phyloP scores from a whole-genome alignment of 2,888 invertebrate species.

The Palloptera scutellata region DNA sequence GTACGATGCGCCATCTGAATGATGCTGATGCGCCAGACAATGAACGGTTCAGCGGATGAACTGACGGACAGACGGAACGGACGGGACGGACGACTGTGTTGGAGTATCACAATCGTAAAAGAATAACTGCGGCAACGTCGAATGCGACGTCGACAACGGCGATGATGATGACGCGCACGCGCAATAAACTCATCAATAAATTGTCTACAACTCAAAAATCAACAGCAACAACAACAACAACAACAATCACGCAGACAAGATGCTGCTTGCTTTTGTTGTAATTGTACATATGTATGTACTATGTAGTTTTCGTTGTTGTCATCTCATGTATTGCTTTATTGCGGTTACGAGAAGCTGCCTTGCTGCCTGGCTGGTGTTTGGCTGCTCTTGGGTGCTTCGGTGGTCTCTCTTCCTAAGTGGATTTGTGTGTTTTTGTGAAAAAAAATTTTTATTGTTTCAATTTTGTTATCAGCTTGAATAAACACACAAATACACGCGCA shows the following conservation, averaged over 20 bases:
- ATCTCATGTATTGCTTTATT: neutral
- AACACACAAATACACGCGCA: slow-evolving; percentile 46
- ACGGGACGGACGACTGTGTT: neutral
- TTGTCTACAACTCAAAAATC: slow-evolving; percentile 48
- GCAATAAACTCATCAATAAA: slow-evolving; percentile 64
- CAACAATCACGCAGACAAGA: slow-evolving; percentile 26
- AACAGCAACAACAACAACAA: slow-evolving; percentile 33
- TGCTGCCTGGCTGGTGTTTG: slow-evolving; percentile 1
- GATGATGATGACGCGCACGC: slow-evolving; percentile 42
- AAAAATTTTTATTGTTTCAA: slow-evolving; percentile 64
- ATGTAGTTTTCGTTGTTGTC: slow-evolving; percentile 27
- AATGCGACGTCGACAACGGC: slow-evolving; percentile 22
- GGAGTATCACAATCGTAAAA: slow-evolving; percentile 27
- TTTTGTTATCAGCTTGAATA: slow-evolving; percentile 61
- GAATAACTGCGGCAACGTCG: slow-evolving; percentile 6
- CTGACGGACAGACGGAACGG: neutral
- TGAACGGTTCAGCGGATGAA: neutral
- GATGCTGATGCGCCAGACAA: neutral
- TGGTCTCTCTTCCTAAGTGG: slow-evolving; percentile 55
- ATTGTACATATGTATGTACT: slow-evolving; percentile 28
- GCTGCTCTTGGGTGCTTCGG: slow-evolving; percentile 28
- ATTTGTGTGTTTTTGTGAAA: slow-evolving; percentile 59
- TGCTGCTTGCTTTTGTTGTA: slow-evolving; percentile 31
- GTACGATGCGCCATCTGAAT: neutral
- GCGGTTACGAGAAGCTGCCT: slow-evolving; percentile 27